These are phyloP conservation scores for Hipposideros larvatus DNA, from an alignment of 2,797 vertebrate species.

Conservation along the genomic window DNA sequence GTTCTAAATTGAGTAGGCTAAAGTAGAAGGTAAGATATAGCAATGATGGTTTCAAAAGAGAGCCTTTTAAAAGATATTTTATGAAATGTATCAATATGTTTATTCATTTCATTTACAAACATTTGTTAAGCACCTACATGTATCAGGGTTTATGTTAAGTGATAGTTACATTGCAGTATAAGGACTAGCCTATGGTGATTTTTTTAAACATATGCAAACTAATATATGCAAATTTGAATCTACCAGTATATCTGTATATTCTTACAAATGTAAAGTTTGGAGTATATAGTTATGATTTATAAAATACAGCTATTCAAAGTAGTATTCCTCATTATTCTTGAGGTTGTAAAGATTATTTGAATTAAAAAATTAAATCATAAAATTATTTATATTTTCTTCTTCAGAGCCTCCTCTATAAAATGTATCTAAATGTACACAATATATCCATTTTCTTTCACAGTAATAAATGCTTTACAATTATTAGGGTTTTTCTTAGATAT, in stretches of 20 bases:
- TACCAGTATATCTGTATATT: slow-evolving; percentile 37
- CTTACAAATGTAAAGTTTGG: slow-evolving; percentile 70
- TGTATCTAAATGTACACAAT: not conserved
- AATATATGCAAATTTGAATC: not conserved
- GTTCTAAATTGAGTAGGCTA: not conserved
- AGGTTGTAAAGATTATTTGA: not conserved
- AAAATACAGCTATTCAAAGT: slow-evolving; percentile 69
- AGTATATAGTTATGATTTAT: slow-evolving; percentile 60
- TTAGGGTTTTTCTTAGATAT: slow-evolving; percentile 26
- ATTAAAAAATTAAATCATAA: slow-evolving; percentile 58
- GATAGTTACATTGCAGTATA: slow-evolving; percentile 49
- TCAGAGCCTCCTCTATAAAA: slow-evolving; percentile 8
- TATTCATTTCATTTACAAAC: slow-evolving; percentile 35
- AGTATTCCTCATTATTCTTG: slow-evolving; percentile 73
- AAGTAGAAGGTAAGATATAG: not conserved
- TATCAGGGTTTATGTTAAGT: slow-evolving; percentile 32
- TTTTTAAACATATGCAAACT: slow-evolving; percentile 65
- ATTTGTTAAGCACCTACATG: slow-evolving; percentile 18
- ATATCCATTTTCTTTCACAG: slow-evolving; percentile 43
- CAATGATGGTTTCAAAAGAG: not conserved
- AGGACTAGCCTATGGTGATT: slow-evolving; percentile 61
- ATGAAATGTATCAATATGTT: not conserved
- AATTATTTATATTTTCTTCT: slow-evolving; percentile 54
- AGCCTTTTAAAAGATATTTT: not conserved
- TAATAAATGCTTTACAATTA: slow-evolving; percentile 34